These are phyloP conservation scores for Aleiodes alternator DNA, from an alignment of 2,888 invertebrate genomes.

Conservation along the genomic window DNA sequence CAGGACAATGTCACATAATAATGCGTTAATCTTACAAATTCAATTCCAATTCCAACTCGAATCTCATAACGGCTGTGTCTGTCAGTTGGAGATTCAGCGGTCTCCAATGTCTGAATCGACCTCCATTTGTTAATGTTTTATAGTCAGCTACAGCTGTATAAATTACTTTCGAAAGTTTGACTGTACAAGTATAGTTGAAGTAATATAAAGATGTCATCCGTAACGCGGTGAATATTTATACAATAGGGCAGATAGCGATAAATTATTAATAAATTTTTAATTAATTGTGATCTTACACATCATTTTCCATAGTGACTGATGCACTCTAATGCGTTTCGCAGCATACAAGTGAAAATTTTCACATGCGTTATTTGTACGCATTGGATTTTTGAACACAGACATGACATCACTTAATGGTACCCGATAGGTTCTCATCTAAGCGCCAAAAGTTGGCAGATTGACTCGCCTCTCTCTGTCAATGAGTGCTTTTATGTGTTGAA, in stretches of 20 bases:
- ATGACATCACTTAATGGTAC: slow-evolving; percentile 7
- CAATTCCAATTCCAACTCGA: slow-evolving; percentile 25
- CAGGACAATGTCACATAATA: slow-evolving; percentile 22
- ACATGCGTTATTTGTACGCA: slow-evolving; percentile 40
- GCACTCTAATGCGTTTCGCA: slow-evolving; percentile 31
- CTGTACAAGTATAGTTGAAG: not conserved
- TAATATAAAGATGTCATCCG: not conserved
- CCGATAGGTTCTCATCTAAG: slow-evolving; percentile 34
- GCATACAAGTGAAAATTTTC: too few species aligned
- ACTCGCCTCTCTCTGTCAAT: slow-evolving; percentile 13
- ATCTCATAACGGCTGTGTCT: slow-evolving; percentile 26
- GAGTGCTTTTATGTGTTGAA: slow-evolving; percentile 2
- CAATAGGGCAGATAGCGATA: not conserved
- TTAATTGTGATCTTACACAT: slow-evolving; percentile 29
- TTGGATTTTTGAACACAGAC: slow-evolving; percentile 31
- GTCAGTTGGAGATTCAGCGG: slow-evolving; percentile 32
- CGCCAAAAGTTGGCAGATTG: slow-evolving; percentile 23
- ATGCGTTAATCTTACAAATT: slow-evolving; percentile 30
- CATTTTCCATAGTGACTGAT: slow-evolving; percentile 36
- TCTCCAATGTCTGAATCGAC: slow-evolving; percentile 23
- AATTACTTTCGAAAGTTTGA: slow-evolving; percentile 22
- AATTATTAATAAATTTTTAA: not conserved
- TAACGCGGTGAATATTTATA: not conserved
- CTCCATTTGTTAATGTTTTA: slow-evolving; percentile 21
- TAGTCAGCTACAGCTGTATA: slow-evolving; percentile 28